A percentile compares a stretch with the other conserved stretches of the same genome.
phyloP scores from a whole-genome alignment of 2,888 invertebrate species.

The Toxonevra muliebris region DNA sequence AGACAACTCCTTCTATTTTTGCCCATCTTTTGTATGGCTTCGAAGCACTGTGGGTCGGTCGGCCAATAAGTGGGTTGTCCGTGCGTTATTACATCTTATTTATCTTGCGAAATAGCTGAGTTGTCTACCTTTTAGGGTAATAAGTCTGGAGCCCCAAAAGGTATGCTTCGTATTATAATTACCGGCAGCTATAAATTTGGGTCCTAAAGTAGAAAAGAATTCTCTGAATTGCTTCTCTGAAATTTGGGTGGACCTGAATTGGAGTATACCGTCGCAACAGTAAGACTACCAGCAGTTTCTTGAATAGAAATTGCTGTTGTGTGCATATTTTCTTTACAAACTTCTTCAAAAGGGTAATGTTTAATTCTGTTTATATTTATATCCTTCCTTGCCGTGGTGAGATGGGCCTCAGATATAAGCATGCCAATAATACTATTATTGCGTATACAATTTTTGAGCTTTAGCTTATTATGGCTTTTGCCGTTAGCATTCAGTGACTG shows the following conservation, averaged over 20 bases:
- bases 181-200: constrained; percentile 6
- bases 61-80: constrained; percentile 7
- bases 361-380: background rate
- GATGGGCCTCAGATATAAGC: constrained; percentile 18
- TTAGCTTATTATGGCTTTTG: constrained; percentile 11
- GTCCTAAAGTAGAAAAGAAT: constrained; percentile 1
- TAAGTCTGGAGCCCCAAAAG: background rate
- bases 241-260: too few relatives aligned
- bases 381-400: background rate
- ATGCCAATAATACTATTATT: constrained; percentile 9
- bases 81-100: constrained; percentile 2
- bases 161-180: constrained; percentile 10
- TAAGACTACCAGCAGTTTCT: too few relatives aligned
- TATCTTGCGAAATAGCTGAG: background rate
- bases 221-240: background rate
- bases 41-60: too few relatives aligned
- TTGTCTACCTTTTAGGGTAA: background rate
- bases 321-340: constrained; percentile 3
- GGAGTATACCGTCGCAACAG: background rate
- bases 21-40: too few relatives aligned
- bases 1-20: too few relatives aligned
- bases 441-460: constrained; percentile 1
- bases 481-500: too few relatives aligned
- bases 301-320: too few relatives aligned
- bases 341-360: constrained; percentile 2